These are phyloP conservation scores for Drosophila asahinai DNA, from an alignment of 1,140 invertebrate species.

Conservation along the genomic window DNA sequence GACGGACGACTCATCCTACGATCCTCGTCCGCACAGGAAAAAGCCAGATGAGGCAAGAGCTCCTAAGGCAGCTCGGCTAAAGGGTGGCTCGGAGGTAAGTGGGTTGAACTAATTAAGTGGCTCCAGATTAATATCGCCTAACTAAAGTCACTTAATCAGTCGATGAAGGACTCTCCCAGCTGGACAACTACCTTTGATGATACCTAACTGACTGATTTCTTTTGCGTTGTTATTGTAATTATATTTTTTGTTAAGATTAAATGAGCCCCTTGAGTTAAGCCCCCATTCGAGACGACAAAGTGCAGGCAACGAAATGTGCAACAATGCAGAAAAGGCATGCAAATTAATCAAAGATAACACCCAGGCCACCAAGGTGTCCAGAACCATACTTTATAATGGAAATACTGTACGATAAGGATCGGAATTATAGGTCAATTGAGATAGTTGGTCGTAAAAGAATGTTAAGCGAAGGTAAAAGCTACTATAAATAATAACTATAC, in stretches of 20 bases:
- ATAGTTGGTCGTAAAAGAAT: too few species aligned
- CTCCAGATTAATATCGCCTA: background rate
- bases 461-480: background rate
- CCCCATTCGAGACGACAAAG: background rate
- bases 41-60: background rate
- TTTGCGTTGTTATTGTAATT: constrained; percentile 3
- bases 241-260: constrained; percentile 33
- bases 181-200: constrained; percentile 64
- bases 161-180: constrained; percentile 27
- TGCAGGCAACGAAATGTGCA: constrained; percentile 42
- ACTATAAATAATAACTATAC: background rate
- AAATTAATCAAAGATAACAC: constrained; percentile 20
- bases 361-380: background rate
- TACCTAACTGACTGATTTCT: constrained; percentile 19
- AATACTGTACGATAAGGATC: background rate
- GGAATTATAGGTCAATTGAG: background rate
- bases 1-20: constrained; percentile 11
- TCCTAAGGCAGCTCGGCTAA: background rate
- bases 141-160: background rate
- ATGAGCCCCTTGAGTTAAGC: constrained; percentile 5
- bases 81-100: constrained; percentile 20
- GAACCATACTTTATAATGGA: background rate
- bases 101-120: background rate
- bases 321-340: constrained; percentile 39
- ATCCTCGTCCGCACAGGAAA: background rate